These are phyloP conservation scores for Grammomys surdaster DNA, from an alignment of 2,113 vertebrate genomes.

Conservation along the genomic window DNA sequence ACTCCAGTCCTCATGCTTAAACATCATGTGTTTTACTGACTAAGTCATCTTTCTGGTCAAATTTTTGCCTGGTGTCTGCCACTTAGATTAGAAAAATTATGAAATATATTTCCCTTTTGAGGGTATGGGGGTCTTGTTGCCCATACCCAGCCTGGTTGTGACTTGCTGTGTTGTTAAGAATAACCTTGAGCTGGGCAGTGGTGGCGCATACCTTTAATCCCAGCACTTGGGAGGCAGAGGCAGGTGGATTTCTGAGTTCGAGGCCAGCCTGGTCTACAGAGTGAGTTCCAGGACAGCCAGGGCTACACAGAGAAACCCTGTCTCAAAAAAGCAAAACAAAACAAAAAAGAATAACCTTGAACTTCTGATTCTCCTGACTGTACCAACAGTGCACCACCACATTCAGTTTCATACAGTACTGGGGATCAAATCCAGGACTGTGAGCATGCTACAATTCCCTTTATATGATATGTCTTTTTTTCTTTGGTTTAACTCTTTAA, in stretches of 20 bases:
- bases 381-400: not conserved
- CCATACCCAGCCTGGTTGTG: not conserved
- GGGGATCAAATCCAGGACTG: not conserved
- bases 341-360: not conserved
- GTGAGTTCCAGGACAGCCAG: too few species aligned
- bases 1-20: not conserved
- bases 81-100: not conserved
- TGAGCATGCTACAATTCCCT: not conserved
- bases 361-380: not conserved
- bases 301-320: too few species aligned
- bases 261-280: too few species aligned
- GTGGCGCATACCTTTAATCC: too few species aligned
- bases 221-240: too few species aligned
- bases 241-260: too few species aligned
- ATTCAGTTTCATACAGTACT: not conserved
- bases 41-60: not conserved
- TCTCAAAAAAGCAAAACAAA: too few species aligned
- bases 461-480: not conserved
- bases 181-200: not conserved
- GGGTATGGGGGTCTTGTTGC: not conserved
- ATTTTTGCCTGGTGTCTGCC: not conserved
- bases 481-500: not conserved
- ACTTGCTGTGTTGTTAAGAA: not conserved
- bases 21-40: not conserved
- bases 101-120: not conserved